Base-by-base conservation (phyloP, 1,140 invertebrate species). In the Holotrichia oblita region DNA sequence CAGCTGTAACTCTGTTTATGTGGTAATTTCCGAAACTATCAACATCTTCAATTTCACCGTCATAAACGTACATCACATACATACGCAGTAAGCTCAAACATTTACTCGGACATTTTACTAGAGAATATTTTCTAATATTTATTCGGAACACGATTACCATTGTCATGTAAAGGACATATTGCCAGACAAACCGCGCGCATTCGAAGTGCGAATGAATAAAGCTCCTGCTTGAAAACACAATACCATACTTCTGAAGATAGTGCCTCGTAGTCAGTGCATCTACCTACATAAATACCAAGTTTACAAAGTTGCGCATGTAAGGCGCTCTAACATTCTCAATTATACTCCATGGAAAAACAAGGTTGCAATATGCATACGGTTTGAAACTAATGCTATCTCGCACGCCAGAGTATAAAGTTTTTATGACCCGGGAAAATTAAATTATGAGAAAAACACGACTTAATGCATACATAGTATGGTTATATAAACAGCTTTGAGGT, bases 91-190 rank as follows among this genome's bases (percentile, higher is more conserved):
- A 48, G 12, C 44, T 10, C 3, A 12, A 12, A 48, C 12, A 12
- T 12, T 48, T 12, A n/a, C 6, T n/a, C 44, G 3, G 12, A 8
- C n/a, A 48, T 48, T 14, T 14, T 48, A 48, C 12, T 48, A 48
- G n/a, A 12, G 44, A 48, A 48, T 48, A 48, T 48, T 48, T 48
- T 48, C 44, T 48, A 48, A 48, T 48, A 14, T 48, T 48, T 48
- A 48, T 48, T 48, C 44, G 12, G n/a, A 48, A 48, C 44, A 48
- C n/a, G 44, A 48, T 48, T n/a, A n/a, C 40, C n/a, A 48, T 8
- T 48, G 12, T 48, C 44, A 12, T 48, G 44, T n/a, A n/a, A n/a
- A n/a, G 40, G 40, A 41, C 40, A 10, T 10, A 10, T 41, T 41
- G 6, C 6, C 40, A 10, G 4, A 41, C 40, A 41, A 41, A 41